phyloP scores from a whole-genome alignment of 2,797 vertebrate genomes.

The Geotrypetes seraphini region DNA sequence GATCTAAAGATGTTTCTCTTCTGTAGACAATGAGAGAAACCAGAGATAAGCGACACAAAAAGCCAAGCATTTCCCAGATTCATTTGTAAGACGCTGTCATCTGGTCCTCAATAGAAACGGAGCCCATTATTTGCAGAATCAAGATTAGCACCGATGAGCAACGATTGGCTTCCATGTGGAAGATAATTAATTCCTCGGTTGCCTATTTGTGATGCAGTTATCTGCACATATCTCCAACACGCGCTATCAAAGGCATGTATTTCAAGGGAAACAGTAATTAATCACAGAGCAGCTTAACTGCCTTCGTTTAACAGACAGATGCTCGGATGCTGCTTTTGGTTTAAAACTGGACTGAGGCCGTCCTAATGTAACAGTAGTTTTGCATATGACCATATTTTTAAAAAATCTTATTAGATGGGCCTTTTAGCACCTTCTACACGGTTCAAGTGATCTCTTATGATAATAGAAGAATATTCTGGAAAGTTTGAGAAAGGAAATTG shows the following conservation, averaged over 20 bases:
- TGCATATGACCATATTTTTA: too few species aligned
- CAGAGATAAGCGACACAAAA: not conserved
- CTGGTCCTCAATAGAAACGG: not conserved
- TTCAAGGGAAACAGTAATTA: not conserved
- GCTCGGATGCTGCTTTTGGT: too few species aligned
- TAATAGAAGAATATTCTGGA: too few species aligned
- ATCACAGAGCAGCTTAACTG: not conserved
- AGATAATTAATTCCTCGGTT: constrained; percentile 1
- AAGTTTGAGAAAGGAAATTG: too few species aligned
- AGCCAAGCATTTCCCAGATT: not conserved
- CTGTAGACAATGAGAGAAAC: too few species aligned
- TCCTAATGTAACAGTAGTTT: too few species aligned
- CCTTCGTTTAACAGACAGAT: too few species aligned
- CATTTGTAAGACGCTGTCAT: not conserved
- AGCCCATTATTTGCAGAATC: not conserved
- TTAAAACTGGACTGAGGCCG: too few species aligned
- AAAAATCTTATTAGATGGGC: too few species aligned
- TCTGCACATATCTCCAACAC: not conserved
- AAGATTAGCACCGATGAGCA: not conserved
- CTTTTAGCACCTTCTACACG: too few species aligned
- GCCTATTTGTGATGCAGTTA: not conserved
- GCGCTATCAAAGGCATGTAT: not conserved
- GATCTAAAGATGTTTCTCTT: too few species aligned
- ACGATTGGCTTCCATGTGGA: not conserved
- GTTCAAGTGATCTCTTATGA: too few species aligned